These are phyloP conservation scores for Atta colombica DNA, from an alignment of 1,140 invertebrate genomes.

Conservation along the genomic window DNA sequence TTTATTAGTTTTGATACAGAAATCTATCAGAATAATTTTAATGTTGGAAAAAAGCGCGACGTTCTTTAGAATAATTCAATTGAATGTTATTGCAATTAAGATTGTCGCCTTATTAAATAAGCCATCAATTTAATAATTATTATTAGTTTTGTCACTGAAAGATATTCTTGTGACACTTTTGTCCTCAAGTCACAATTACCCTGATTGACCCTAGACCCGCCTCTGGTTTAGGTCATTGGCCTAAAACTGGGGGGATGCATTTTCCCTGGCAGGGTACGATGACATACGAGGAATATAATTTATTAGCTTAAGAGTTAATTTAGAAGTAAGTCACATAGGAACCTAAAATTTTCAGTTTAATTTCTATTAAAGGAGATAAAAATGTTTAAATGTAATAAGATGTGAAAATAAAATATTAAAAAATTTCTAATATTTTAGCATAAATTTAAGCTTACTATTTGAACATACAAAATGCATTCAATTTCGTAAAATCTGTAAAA, in stretches of 20 bases:
- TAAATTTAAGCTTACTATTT: background rate
- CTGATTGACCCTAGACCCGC: constrained; percentile 36
- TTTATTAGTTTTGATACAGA: constrained; percentile 2
- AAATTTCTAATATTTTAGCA: background rate
- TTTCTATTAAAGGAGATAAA: background rate
- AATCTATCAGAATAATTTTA: constrained; percentile 5
- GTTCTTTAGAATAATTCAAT: background rate
- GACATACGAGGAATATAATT: constrained; percentile 23
- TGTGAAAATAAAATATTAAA: background rate
- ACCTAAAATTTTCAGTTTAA: constrained; percentile 19
- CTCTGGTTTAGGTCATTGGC: constrained; percentile 46
- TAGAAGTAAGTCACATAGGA: background rate
- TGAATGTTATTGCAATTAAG: background rate
- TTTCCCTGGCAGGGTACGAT: background rate
- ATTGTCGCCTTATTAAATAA: background rate
- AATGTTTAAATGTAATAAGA: background rate
- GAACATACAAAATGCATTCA: background rate
- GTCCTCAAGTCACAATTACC: constrained; percentile 36
- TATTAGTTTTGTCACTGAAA: constrained; percentile 10
- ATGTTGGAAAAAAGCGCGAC: background rate
- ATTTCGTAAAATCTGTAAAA: background rate
- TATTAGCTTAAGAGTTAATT: constrained; percentile 27
- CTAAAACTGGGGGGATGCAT: background rate
- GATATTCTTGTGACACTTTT: constrained; percentile 41
- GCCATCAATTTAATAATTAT: background rate